Evolutionary conservation across 2,888 invertebrate genomes (phyloP).

Genomic region (Geotrupes spiniger): DNA sequence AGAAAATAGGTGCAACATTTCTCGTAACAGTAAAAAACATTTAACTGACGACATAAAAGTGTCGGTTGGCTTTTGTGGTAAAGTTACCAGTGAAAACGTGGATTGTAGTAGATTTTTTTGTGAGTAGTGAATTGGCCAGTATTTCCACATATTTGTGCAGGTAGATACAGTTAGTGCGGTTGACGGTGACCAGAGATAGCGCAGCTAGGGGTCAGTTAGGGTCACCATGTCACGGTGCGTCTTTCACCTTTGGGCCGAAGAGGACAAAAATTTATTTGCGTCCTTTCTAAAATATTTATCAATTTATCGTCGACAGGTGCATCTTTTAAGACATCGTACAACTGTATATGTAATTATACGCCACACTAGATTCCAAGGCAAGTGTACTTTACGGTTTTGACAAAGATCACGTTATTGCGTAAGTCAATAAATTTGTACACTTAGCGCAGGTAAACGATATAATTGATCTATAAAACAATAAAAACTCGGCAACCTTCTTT

Average conservation of each 20-base stretch:
- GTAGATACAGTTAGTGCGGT: conserved; percentile 6
- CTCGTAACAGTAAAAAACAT: no score
- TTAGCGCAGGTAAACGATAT: conserved; percentile 22
- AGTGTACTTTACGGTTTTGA: no score
- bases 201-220: conserved; percentile 17
- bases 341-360: no score
- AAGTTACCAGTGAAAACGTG: no score
- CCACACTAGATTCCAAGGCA: no score
- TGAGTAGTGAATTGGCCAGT: conserved; percentile 2
- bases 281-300: conserved; percentile 19
- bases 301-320: background rate
- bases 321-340: no score
- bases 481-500: conserved; percentile 8
- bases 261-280: conserved; percentile 17
- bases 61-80: no score
- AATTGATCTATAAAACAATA: conserved; percentile 24
- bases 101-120: background rate
- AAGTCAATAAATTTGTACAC: conserved; percentile 21
- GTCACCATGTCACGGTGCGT: conserved; percentile 19
- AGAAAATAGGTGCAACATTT: no score
- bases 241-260: conserved; percentile 18
- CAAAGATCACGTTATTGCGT: conserved; percentile 17
- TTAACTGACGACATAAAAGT: no score
- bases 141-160: conserved; percentile 5
- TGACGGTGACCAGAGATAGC: conserved; percentile 9